A percentile compares a stretch with the other conserved stretches of the same genome.
These are phyloP conservation scores for Psococerastis gibbosa DNA, from an alignment of 2,888 invertebrate genomes.

Conservation along the genomic window DNA sequence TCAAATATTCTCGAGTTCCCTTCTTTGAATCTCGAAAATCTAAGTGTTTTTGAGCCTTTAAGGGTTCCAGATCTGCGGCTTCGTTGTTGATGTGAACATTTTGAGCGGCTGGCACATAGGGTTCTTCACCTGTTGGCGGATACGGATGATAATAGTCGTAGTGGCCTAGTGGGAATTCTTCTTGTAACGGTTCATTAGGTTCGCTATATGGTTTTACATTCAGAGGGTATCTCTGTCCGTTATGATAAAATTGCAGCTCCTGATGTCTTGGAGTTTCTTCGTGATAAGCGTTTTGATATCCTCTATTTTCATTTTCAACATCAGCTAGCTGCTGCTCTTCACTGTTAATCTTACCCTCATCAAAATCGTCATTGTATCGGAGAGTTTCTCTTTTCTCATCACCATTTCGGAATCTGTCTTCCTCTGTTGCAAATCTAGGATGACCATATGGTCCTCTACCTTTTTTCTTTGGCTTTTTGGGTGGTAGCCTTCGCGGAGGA, in stretches of 20 bases:
- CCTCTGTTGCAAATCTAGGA: background rate
- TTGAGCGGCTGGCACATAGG: too few species aligned
- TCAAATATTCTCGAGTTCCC: slow-evolving; percentile 2
- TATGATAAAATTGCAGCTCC: too few species aligned
- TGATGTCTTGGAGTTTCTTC: background rate
- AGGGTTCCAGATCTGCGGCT: background rate
- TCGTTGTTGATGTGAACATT: background rate
- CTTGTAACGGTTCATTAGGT: background rate
- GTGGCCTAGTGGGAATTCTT: background rate
- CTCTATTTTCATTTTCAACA: background rate
- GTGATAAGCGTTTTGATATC: background rate
- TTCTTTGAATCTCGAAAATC: background rate
- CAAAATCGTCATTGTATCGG: background rate
- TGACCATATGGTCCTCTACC: slow-evolving; percentile 8
- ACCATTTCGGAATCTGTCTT: background rate
- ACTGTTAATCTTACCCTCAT: background rate
- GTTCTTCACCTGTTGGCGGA: background rate
- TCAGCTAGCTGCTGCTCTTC: background rate
- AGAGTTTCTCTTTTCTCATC: too few species aligned
- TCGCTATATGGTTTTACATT: background rate
- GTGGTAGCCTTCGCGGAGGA: background rate
- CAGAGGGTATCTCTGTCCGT: background rate
- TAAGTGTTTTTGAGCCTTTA: background rate
- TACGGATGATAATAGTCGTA: background rate
- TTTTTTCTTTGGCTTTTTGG: background rate